A percentile compares a stretch with the other conserved stretches of the same genome.
phyloP scores from a whole-genome alignment of 2,797 vertebrate species.

The Threskiornis aethiopicus region DNA sequence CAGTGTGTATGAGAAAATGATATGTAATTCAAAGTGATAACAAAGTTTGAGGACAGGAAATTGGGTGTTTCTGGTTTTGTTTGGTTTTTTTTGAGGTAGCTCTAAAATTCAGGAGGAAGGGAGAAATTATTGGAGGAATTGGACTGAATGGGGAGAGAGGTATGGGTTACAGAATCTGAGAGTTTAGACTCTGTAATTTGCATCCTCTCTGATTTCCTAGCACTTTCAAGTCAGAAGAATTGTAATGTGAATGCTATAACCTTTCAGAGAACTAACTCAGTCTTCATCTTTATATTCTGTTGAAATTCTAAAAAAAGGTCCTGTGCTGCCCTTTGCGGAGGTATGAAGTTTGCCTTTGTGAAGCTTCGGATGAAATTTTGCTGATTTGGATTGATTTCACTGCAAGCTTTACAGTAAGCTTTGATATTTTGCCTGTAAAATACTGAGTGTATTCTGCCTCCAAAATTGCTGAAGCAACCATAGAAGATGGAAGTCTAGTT shows the following conservation, averaged over 20 bases:
- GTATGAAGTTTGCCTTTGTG: not conserved
- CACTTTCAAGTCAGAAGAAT: not conserved
- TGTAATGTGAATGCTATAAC: not conserved
- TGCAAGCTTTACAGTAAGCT: not conserved
- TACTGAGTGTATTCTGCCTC: not conserved
- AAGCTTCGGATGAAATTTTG: not conserved
- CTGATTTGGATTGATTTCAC: not conserved
- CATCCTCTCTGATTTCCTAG: not conserved
- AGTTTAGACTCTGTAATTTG: not conserved
- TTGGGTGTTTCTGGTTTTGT: not conserved
- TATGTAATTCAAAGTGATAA: not conserved
- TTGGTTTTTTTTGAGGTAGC: not conserved
- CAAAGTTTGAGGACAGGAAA: not conserved
- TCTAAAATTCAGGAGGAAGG: not conserved
- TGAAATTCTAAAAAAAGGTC: not conserved
- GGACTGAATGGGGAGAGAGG: not conserved
- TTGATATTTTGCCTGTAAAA: not conserved
- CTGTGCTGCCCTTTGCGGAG: not conserved
- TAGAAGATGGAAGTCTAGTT: not conserved
- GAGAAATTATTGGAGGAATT: not conserved
- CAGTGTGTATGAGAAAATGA: not conserved
- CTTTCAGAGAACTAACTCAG: not conserved
- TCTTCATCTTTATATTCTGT: not conserved
- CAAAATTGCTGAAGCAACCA: not conserved
- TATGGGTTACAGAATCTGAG: not conserved